Percentiles rank a stretch among this genome's conserved stretches.
Conservation (phyloP, 2,888 invertebrate species). For the Perdita meconis region DNA sequence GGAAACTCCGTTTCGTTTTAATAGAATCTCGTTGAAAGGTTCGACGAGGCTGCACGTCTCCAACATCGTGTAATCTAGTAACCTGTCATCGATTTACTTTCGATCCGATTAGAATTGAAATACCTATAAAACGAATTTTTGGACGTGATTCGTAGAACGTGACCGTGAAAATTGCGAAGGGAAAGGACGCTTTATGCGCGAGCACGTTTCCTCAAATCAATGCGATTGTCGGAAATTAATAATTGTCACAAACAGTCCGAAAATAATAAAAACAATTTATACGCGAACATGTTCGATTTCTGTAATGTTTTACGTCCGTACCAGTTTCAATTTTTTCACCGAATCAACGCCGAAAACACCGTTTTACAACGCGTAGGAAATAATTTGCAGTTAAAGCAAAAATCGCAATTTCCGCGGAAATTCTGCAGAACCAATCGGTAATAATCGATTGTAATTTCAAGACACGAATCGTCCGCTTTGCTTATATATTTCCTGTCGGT, state of each 20-base stretch:
- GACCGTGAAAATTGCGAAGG: neutral
- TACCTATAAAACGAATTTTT: slow-evolving; percentile 47
- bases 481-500: neutral
- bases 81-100: slow-evolving; percentile 71
- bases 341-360: slow-evolving; percentile 8
- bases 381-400: neutral
- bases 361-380: neutral
- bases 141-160: neutral
- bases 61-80: slow-evolving; percentile 21
- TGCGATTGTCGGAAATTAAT: neutral
- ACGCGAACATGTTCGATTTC: slow-evolving; percentile 1
- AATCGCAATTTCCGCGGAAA: neutral
- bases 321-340: neutral
- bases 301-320: neutral
- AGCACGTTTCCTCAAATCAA: neutral
- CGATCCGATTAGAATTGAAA: slow-evolving; percentile 73
- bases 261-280: slow-evolving; percentile 9
- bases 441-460: neutral
- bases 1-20: slow-evolving; percentile 62
- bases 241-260: neutral
- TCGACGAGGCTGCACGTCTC: neutral
- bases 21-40: slow-evolving; percentile 74
- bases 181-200: neutral
- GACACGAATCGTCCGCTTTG: neutral
- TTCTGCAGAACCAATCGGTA: neutral